phyloP scores from a whole-genome alignment of 2,888 invertebrate genomes.

The Physocephala rufipes region DNA sequence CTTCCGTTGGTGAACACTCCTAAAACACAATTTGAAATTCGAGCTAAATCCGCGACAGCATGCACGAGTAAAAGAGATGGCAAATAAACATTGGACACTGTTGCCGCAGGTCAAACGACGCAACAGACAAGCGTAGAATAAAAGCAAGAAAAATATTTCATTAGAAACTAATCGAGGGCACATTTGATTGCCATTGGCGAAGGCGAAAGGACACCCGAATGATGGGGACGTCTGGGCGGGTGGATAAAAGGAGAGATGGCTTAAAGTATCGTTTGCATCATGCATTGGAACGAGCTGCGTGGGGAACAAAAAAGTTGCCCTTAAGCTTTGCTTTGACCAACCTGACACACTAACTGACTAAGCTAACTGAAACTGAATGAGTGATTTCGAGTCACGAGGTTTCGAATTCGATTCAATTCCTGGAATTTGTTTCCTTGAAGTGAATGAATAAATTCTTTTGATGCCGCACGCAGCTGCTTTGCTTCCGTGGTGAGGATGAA shows the following conservation, averaged over 20 bases:
- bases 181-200: conserved; percentile 13
- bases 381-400: conserved; percentile 46
- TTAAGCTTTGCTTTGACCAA: conserved; percentile 11
- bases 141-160: conserved; percentile 31
- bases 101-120: not conserved
- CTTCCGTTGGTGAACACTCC: no score
- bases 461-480: conserved; percentile 40
- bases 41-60: conserved; percentile 7
- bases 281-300: no score
- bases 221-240: no score
- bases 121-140: conserved; percentile 5
- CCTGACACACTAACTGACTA: conserved; percentile 26
- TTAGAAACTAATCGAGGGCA: conserved; percentile 40
- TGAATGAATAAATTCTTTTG: conserved; percentile 47
- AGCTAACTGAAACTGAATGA: not conserved
- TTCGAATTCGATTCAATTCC: conserved; percentile 64
- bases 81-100: not conserved
- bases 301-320: not conserved
- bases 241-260: no score
- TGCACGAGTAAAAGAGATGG: not conserved
- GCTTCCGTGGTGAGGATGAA: not conserved
- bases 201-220: no score
- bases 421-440: conserved; percentile 56
- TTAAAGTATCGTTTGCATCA: no score
- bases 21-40: conserved; percentile 11